Percentiles rank a stretch among this genome's conserved stretches.
phyloP scores from a whole-genome alignment of 2,888 invertebrate genomes.

The Hirtodrosophila duncani region DNA sequence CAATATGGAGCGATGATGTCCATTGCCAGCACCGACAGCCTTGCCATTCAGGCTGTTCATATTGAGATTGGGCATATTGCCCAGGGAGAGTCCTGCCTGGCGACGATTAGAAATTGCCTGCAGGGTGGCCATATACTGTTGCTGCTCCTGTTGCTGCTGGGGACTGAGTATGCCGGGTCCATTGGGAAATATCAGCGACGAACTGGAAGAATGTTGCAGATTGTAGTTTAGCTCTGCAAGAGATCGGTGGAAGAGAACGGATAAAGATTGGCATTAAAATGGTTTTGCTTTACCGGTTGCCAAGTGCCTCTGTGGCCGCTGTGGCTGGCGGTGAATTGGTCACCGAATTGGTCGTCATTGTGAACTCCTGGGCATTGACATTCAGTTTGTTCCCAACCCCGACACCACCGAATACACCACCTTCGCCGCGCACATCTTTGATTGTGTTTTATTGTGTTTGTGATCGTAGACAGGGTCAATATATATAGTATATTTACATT shows the following conservation, averaged over 20 bases:
- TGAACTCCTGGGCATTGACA: conserved; percentile 94
- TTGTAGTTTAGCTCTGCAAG: conserved; percentile 79
- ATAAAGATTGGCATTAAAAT: conserved; percentile 55
- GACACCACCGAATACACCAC: conserved; percentile 52
- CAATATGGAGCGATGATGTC: conserved; percentile 74
- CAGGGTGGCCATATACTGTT: conserved; percentile 74
- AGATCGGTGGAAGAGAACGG: conserved; percentile 66
- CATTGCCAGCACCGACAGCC: too few species aligned
- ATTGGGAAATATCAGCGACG: conserved; percentile 74
- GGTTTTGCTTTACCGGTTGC: conserved; percentile 74
- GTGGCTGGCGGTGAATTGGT: too few species aligned
- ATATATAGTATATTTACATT: too few species aligned
- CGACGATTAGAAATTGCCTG: conserved; percentile 73
- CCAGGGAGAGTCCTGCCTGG: conserved; percentile 78
- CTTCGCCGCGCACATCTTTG: conserved; percentile 67
- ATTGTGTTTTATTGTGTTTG: conserved; percentile 1
- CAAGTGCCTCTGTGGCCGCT: conserved; percentile 62
- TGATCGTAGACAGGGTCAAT: neutral
- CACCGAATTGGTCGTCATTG: conserved; percentile 80
- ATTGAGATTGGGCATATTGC: conserved; percentile 70
- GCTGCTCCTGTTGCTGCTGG: conserved; percentile 80
- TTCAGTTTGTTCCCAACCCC: conserved; percentile 84
- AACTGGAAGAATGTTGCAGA: conserved; percentile 79
- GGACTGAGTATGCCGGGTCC: conserved; percentile 77
- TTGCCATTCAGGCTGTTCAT: conserved; percentile 42